Evolutionary conservation across 2,797 vertebrate genomes (phyloP).

Genomic region (Podargus strigoides): DNA sequence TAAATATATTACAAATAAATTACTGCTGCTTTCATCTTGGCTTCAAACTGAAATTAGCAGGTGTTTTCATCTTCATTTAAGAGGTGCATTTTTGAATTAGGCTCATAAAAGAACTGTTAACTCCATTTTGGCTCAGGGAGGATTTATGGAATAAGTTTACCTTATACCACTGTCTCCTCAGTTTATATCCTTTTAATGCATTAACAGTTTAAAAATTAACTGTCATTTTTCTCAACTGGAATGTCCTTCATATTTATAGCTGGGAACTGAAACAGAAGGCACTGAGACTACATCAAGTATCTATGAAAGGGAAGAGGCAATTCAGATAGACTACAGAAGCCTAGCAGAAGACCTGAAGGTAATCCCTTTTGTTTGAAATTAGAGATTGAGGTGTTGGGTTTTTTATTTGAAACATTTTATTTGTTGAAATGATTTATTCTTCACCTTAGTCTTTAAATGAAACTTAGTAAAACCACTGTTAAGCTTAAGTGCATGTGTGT

Average conservation of each 20-base stretch:
- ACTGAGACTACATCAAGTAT: slow-evolving; percentile 66
- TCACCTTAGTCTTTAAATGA: neutral
- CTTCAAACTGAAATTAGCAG: neutral
- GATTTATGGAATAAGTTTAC: neutral
- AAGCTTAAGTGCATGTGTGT: neutral
- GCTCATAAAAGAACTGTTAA: neutral
- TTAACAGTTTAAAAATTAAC: neutral
- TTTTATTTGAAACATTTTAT: neutral
- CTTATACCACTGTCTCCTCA: neutral
- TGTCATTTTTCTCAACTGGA: neutral
- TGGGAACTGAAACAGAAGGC: slow-evolving; percentile 75
- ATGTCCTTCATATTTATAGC: slow-evolving; percentile 62
- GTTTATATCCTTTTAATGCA: neutral
- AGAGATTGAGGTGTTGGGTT: neutral
- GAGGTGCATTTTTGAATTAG: neutral
- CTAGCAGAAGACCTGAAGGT: slow-evolving; percentile 79
- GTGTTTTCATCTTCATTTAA: neutral
- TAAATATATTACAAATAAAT: neutral
- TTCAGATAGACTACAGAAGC: slow-evolving; percentile 84
- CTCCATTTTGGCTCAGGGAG: neutral
- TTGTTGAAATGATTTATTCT: neutral
- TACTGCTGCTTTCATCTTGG: neutral
- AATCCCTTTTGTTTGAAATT: neutral
- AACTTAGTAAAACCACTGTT: neutral
- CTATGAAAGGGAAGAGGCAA: slow-evolving; percentile 82